Base-by-base conservation (phyloP, 2,888 invertebrate species). In the Orgyia antiqua region DNA sequence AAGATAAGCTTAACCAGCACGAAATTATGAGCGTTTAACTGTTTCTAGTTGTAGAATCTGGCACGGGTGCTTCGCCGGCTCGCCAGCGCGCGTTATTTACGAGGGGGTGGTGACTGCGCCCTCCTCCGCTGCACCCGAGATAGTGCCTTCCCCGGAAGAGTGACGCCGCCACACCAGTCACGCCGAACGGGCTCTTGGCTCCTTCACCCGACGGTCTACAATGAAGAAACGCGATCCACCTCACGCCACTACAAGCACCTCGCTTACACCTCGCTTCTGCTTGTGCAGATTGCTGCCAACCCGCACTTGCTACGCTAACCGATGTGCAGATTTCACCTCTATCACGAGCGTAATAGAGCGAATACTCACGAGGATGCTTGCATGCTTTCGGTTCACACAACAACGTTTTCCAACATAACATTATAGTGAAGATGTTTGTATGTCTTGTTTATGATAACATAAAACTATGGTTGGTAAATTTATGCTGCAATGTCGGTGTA, bases 21-120 rank as follows among this genome's bases (percentile, higher is more conserved):
- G 78, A 80, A 86, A 84, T 86, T 86, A 86, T 86, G 86, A 84
- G 83, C 84, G 80, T 84, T 86, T 84, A 86, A 86, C 84, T 84
- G 84, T 86, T 84, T 84, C 84, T 83, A 86, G 84, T 82, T 76
- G 82, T 79, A 83, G 83, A 83, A 82, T 84, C 86, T 84, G 84
- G 84, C 84, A 83, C 83, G 80, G 79, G 76, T 71, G 84, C 84
- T 80, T 83, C 80, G 86, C 82, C 82, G 79, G 78, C 84, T 83
- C 83, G 84, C 86, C 86, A 80, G 83, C 76, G 78, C 76, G 77
- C 76, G 82, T 79, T 83, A 83, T 86, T 84, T 84, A 84, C 80
- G 84, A 80, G 74, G 80, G 83, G 80, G 79, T 68, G 75, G 71
- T 49, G 52, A 58, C 51, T 58, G 54, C 57, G 59, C 58, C 62